Percentiles rank a stretch among this genome's conserved stretches.
These are phyloP conservation scores for Caranx ignobilis DNA, from an alignment of 2,113 vertebrate genomes.

Conservation along the genomic window DNA sequence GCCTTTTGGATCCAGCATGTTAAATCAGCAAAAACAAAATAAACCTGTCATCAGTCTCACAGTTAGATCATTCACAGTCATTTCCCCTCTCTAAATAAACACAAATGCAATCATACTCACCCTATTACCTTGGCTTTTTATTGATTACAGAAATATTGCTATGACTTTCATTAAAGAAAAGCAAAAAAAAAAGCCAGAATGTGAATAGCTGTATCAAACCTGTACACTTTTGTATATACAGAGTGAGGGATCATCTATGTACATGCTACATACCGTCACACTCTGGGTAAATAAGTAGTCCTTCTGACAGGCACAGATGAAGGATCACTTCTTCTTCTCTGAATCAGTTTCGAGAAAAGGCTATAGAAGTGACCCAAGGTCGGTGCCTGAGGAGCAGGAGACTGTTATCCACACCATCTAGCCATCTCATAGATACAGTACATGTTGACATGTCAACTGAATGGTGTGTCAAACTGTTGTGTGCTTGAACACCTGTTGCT, in stretches of 20 bases:
- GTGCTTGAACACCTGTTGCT: slow-evolving; percentile 65
- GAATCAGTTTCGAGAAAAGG: slow-evolving; percentile 34
- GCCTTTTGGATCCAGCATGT: slow-evolving; percentile 63
- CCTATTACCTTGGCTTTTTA: slow-evolving; percentile 73
- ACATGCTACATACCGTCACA: slow-evolving; percentile 81
- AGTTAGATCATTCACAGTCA: slow-evolving; percentile 74
- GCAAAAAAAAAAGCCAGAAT: slow-evolving; percentile 59
- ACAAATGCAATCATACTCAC: slow-evolving; percentile 54
- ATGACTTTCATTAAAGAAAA: slow-evolving; percentile 73
- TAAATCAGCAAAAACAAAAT: slow-evolving; percentile 47
- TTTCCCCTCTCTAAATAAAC: slow-evolving; percentile 44
- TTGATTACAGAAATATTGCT: slow-evolving; percentile 83
- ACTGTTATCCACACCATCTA: slow-evolving; percentile 26
- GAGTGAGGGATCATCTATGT: slow-evolving; percentile 74
- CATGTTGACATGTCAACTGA: slow-evolving; percentile 48
- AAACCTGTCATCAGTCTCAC: slow-evolving; percentile 54
- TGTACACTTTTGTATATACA: slow-evolving; percentile 76
- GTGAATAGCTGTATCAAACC: slow-evolving; percentile 80
- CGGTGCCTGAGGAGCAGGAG: slow-evolving; percentile 30
- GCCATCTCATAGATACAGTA: slow-evolving; percentile 64
- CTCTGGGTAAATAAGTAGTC: slow-evolving; percentile 65
- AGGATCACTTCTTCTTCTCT: slow-evolving; percentile 41
- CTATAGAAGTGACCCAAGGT: slow-evolving; percentile 41
- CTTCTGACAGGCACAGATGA: slow-evolving; percentile 43
- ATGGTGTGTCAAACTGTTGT: slow-evolving; percentile 67